Percentiles rank a stretch among this genome's conserved stretches.
Evolutionary conservation across 2,888 invertebrate species (phyloP).

Genomic region (Acrocera orbiculus): DNA sequence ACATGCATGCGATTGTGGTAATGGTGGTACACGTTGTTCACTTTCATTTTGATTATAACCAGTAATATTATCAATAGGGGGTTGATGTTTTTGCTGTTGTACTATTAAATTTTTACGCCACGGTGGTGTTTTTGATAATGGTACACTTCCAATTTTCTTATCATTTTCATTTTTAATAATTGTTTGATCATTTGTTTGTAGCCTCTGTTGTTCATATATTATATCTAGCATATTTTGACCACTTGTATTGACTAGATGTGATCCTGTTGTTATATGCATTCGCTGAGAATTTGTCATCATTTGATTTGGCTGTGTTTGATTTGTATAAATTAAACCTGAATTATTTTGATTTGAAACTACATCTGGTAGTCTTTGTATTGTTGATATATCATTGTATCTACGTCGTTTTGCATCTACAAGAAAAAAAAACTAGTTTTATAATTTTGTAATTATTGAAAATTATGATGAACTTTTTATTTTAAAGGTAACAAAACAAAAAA

Average conservation of each 20-base stretch:
- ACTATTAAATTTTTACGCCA: slow-evolving; percentile 16
- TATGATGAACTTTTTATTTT: too few relatives aligned
- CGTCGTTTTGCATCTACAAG: slow-evolving; percentile 19
- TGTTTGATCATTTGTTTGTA: slow-evolving; percentile 1
- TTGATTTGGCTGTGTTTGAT: slow-evolving; percentile 13
- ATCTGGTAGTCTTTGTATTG: slow-evolving; percentile 9
- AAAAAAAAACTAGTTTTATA: too few relatives aligned
- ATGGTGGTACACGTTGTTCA: slow-evolving; percentile 17
- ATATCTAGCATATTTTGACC: neutral
- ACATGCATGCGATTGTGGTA: slow-evolving; percentile 16
- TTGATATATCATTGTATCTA: slow-evolving; percentile 15
- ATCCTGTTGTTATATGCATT: slow-evolving; percentile 2
- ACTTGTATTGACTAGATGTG: slow-evolving; percentile 1
- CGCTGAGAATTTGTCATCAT: slow-evolving; percentile 4
- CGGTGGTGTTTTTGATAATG: slow-evolving; percentile 17
- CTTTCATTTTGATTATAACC: too few relatives aligned
- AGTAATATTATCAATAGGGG: slow-evolving; percentile 8
- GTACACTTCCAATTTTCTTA: slow-evolving; percentile 15
- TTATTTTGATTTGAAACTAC: slow-evolving; percentile 12
- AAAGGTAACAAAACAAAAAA: too few relatives aligned
- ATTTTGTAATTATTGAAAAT: too few relatives aligned
- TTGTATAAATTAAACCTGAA: slow-evolving; percentile 11
- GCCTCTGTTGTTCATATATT: slow-evolving; percentile 3
- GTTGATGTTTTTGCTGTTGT: slow-evolving; percentile 6
- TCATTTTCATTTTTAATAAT: slow-evolving; percentile 7